Percentiles rank a stretch among this genome's conserved stretches.
These are phyloP conservation scores for Volucella bombylans DNA, from an alignment of 2,888 invertebrate genomes.

Conservation along the genomic window DNA sequence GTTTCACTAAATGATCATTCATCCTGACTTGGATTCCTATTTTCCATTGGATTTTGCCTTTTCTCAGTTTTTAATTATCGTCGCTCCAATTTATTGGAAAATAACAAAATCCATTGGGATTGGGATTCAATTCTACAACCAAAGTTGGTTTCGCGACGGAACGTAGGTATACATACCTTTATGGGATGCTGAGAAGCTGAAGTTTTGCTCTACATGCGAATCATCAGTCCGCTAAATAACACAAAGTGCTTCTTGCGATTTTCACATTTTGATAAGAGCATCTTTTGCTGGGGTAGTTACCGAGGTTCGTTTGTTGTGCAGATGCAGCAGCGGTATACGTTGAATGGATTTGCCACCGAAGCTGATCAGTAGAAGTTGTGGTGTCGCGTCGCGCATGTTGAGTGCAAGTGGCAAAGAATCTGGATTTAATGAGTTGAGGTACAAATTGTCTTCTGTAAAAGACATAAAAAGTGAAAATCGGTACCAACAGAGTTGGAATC, in stretches of 20 bases:
- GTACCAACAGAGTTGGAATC: not conserved
- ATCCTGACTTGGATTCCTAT: constrained; percentile 41
- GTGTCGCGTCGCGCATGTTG: constrained; percentile 69
- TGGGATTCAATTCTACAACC: constrained; percentile 39
- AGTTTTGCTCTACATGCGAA: constrained; percentile 69
- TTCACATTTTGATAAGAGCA: constrained; percentile 70
- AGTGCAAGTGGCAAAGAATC: constrained; percentile 60
- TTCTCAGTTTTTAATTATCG: constrained; percentile 54
- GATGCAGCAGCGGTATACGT: constrained; percentile 33
- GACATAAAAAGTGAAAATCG: constrained; percentile 7
- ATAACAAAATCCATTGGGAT: constrained; percentile 65
- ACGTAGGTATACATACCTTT: not conserved
- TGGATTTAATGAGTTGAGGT: constrained; percentile 65
- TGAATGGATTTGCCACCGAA: constrained; percentile 60
- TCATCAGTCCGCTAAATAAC: constrained; percentile 64
- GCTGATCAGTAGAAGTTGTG: constrained; percentile 44
- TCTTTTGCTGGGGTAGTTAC: constrained; percentile 36
- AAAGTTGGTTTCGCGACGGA: constrained; percentile 21
- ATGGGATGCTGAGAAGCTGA: constrained; percentile 25
- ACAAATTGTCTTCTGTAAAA: constrained; percentile 62
- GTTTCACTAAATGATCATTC: constrained; percentile 36
- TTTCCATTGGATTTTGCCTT: constrained; percentile 39
- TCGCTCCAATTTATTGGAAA: constrained; percentile 63
- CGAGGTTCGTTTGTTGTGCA: constrained; percentile 27
- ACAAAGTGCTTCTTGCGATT: constrained; percentile 69